A percentile compares a stretch with the other conserved stretches of the same genome.
Conservation (phyloP, 2,113 vertebrate genomes). For the Alectura lathami region DNA sequence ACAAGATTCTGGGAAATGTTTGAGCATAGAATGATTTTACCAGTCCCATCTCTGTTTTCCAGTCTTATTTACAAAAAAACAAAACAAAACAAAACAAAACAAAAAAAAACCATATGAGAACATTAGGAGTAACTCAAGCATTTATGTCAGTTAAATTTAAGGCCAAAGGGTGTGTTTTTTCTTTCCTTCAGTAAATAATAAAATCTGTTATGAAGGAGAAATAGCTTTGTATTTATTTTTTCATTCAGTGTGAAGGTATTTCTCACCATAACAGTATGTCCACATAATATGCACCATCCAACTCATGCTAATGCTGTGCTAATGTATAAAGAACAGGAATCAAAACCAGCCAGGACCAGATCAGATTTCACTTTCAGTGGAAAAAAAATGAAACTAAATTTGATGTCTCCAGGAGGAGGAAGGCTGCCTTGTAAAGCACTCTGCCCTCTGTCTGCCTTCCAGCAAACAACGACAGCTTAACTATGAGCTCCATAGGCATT, state of each 20-base stretch:
- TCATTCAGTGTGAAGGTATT: not conserved
- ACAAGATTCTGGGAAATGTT: not conserved
- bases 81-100: too few species aligned
- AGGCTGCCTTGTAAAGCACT: not conserved
- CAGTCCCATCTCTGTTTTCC: not conserved
- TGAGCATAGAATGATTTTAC: not conserved
- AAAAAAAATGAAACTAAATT: not conserved
- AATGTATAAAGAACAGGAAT: not conserved
- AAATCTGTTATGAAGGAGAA: not conserved
- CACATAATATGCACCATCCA: not conserved
- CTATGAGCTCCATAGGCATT: not conserved
- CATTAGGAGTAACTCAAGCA: not conserved
- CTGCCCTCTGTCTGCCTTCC: not conserved
- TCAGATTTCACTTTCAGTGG: not conserved
- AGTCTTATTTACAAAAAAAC: not conserved
- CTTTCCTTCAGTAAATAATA: not conserved
- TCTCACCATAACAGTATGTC: not conserved
- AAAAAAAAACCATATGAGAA: not conserved
- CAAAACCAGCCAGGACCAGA: not conserved
- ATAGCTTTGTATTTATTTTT: not conserved
- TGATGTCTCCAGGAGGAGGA: not conserved
- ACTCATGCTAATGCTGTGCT: not conserved
- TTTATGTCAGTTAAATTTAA: not conserved
- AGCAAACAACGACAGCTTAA: too few species aligned
- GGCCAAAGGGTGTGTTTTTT: not conserved